Evolutionary conservation across 2,113 vertebrate genomes (phyloP), one percentile per base, ranked within the genome.

Genomic region (Onychorhynchus coronatus): DNA sequence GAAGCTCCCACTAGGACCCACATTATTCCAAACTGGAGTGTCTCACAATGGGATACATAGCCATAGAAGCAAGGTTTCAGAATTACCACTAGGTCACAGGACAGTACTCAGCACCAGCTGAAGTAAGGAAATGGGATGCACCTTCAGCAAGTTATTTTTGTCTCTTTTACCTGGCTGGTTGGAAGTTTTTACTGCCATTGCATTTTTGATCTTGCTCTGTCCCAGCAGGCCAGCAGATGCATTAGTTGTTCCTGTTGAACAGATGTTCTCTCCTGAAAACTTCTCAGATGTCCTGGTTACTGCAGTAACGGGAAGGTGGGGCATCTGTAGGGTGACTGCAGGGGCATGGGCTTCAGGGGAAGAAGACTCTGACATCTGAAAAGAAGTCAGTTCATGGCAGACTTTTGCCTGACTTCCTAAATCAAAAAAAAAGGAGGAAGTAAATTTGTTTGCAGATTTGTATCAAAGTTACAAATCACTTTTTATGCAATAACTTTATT

Each of bases 271-370:
- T 55, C 97, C 93, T 52, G 97, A 95, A 88, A 97, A 98, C 67
- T 91, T 98, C 93, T 98, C 98, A 0, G 98, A 89, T 74, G 77
- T 95, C 94, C 98, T 99, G 30, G 98, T 99, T 63, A 98, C 95
- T 9, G 99, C 98, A 11, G 98, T 98, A 90, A 99, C 98, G 0
- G 99, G 98, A 95, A 98, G 97, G 93, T 99, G 98, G 16, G 99
- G 98, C 98, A 98, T 98, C 82, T 98, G 97, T 91, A 98, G 97
- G 30, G 98, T 79, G 17, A 98, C 94, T 7, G 98, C 98, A 15
- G 98, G 97, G 2, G 97, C 97, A 77, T 98, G 98, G 70, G 98
- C 98, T 47, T 98, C 98, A 25, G 96, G 96, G 41, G 95, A 41
- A 24, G 95, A 41, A n/a, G 90, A 81, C 25, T 95, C 92, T 12